phyloP scores from a whole-genome alignment of 92 coral and sea anemone genomes.

The Phenganax stokvisi region DNA sequence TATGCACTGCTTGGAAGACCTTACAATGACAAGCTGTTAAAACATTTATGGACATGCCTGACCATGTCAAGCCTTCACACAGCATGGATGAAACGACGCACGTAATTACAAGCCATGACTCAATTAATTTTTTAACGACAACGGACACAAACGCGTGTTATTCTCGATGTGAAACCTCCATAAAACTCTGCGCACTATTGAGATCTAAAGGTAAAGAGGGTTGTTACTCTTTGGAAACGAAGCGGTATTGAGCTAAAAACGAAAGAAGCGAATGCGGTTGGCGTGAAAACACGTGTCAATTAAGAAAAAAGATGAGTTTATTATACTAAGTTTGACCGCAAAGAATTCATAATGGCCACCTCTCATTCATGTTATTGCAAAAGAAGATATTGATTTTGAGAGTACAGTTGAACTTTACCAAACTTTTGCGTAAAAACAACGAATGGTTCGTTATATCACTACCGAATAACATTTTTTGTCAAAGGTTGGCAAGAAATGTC shows the following conservation, averaged over 20 bases:
- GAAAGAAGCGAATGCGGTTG: constrained; percentile 19
- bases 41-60: constrained; percentile 39
- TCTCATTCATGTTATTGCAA: constrained; percentile 35
- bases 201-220: not conserved
- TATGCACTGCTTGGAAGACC: constrained; percentile 45
- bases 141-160: not conserved
- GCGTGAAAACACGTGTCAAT: constrained; percentile 40
- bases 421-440: not conserved
- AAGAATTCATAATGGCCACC: constrained; percentile 40
- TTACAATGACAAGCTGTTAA: constrained; percentile 42
- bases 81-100: constrained; percentile 42
- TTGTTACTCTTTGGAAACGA: not conserved
- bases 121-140: constrained; percentile 34
- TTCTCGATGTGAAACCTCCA: not conserved
- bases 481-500: not conserved
- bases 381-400: constrained; percentile 27
- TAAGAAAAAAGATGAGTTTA: constrained; percentile 40
- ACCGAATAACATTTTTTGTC: not conserved
- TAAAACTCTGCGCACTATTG: not conserved
- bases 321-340: constrained; percentile 45
- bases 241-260: not conserved
- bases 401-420: not conserved
- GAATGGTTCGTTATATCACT: not conserved
- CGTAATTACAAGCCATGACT: constrained; percentile 38
- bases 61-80: constrained; percentile 40